Percentiles rank a stretch among this genome's conserved stretches.
phyloP scores from a whole-genome alignment of 1,140 invertebrate genomes.

The Zophobas morio region DNA sequence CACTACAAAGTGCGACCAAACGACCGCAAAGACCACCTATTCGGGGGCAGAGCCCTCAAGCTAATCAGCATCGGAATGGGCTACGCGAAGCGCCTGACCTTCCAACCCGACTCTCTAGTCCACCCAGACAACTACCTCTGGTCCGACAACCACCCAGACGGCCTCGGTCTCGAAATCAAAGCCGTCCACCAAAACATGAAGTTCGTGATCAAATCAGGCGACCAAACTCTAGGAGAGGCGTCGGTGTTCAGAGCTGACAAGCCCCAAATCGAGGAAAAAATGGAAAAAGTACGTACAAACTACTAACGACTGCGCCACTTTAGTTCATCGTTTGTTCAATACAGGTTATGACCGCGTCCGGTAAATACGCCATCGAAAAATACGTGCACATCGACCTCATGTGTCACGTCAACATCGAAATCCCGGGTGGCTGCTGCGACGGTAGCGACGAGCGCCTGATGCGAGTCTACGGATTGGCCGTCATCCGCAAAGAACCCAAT shows the following conservation, averaged over 20 bases:
- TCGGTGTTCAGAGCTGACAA: slow-evolving; percentile 76
- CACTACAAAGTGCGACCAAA: slow-evolving; percentile 79
- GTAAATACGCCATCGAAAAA: slow-evolving; percentile 73
- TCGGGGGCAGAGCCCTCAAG: slow-evolving; percentile 75
- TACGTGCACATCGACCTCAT: slow-evolving; percentile 77
- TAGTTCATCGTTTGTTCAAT: neutral
- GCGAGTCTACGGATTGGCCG: slow-evolving; percentile 76
- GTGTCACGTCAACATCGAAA: slow-evolving; percentile 70
- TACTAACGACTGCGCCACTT: neutral
- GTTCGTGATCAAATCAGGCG: slow-evolving; percentile 74
- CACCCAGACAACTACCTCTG: slow-evolving; percentile 81
- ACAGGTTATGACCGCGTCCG: slow-evolving; percentile 49
- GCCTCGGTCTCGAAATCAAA: slow-evolving; percentile 78
- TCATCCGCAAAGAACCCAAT: slow-evolving; percentile 74
- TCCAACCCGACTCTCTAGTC: slow-evolving; percentile 77
- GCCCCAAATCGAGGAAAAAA: slow-evolving; percentile 75
- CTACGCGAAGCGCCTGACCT: slow-evolving; percentile 83
- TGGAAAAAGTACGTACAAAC: slow-evolving; percentile 69
- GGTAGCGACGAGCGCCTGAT: slow-evolving; percentile 72
- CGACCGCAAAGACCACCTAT: slow-evolving; percentile 74
- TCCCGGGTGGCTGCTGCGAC: neutral
- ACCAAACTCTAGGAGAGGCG: slow-evolving; percentile 74
- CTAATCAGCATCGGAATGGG: slow-evolving; percentile 81
- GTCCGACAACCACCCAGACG: slow-evolving; percentile 84
- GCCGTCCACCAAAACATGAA: slow-evolving; percentile 77